Evolutionary conservation across 2,888 invertebrate species (phyloP).

Genomic region (Laspeyria flexula): DNA sequence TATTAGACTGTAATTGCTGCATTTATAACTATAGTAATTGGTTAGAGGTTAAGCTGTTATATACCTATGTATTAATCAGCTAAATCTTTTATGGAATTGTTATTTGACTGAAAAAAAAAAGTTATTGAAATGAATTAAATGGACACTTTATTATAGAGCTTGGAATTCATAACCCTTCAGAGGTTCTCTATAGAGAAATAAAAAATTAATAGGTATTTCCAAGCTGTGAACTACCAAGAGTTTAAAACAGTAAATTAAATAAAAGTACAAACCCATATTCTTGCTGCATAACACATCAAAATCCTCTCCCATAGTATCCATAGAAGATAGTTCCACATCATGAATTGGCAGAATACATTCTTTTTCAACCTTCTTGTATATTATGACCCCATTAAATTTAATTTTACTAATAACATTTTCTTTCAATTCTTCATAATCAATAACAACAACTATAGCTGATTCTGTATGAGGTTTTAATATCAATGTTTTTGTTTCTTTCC

Average conservation of each 20-base stretch:
- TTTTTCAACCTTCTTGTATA: slow-evolving; percentile 52
- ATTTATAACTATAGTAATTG: too few species aligned
- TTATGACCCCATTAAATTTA: slow-evolving; percentile 61
- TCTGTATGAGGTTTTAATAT: slow-evolving; percentile 41
- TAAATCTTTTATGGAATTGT: too few species aligned
- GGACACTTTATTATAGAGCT: too few species aligned
- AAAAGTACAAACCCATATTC: slow-evolving; percentile 48
- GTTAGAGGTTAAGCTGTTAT: too few species aligned
- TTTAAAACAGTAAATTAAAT: neutral
- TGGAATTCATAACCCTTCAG: too few species aligned
- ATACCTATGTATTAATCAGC: too few species aligned
- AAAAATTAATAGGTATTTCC: too few species aligned
- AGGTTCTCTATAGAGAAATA: too few species aligned
- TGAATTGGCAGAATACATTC: slow-evolving; percentile 63
- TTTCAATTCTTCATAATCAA: slow-evolving; percentile 62
- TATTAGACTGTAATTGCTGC: too few species aligned
- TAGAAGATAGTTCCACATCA: slow-evolving; percentile 56
- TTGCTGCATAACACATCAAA: slow-evolving; percentile 62
- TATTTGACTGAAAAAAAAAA: too few species aligned
- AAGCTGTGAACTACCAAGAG: too few species aligned
- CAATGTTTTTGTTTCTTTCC: slow-evolving; percentile 51
- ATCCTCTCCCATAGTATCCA: slow-evolving; percentile 57
- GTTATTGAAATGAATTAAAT: too few species aligned
- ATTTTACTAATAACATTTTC: slow-evolving; percentile 50
- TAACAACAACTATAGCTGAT: slow-evolving; percentile 50